These are phyloP conservation scores for Ormyrus nitidulus DNA, from an alignment of 2,888 invertebrate genomes.

Conservation along the genomic window DNA sequence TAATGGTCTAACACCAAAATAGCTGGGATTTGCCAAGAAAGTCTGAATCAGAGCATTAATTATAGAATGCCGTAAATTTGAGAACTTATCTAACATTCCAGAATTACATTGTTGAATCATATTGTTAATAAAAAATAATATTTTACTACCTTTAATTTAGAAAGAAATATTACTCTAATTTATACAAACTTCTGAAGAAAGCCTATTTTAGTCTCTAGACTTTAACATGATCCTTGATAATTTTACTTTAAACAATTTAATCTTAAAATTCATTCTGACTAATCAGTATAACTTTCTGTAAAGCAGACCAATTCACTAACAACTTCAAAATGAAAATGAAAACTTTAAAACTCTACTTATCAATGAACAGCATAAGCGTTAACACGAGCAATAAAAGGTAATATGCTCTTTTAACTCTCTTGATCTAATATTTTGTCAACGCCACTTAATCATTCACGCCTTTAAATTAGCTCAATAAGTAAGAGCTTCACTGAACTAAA, in stretches of 20 bases:
- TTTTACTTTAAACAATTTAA: slow-evolving; percentile 4
- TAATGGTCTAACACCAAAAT: slow-evolving; percentile 34
- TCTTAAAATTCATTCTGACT: slow-evolving; percentile 19
- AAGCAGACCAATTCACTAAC: slow-evolving; percentile 28
- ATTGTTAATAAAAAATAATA: background rate
- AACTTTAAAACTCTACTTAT: slow-evolving; percentile 29
- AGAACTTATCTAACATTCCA: slow-evolving; percentile 33
- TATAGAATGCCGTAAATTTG: slow-evolving; percentile 61
- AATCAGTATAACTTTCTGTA: slow-evolving; percentile 17
- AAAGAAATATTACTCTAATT: background rate
- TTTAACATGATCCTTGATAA: background rate
- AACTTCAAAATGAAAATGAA: slow-evolving; percentile 19
- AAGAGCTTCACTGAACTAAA: slow-evolving; percentile 2
- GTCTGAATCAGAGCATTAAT: slow-evolving; percentile 66
- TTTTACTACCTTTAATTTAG: slow-evolving; percentile 8
- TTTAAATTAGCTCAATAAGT: slow-evolving; percentile 21
- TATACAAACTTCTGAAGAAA: background rate
- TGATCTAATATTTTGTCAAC: slow-evolving; percentile 18
- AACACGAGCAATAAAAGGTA: slow-evolving; percentile 50
- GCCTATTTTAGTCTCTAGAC: slow-evolving; percentile 4
- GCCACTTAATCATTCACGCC: slow-evolving; percentile 12
- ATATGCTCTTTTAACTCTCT: slow-evolving; percentile 36
- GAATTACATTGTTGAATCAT: slow-evolving; percentile 8
- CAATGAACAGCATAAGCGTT: slow-evolving; percentile 50
- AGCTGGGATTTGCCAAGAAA: slow-evolving; percentile 61